phyloP scores from a whole-genome alignment of 2,888 invertebrate species.

The Eupithecia pulchellata region DNA sequence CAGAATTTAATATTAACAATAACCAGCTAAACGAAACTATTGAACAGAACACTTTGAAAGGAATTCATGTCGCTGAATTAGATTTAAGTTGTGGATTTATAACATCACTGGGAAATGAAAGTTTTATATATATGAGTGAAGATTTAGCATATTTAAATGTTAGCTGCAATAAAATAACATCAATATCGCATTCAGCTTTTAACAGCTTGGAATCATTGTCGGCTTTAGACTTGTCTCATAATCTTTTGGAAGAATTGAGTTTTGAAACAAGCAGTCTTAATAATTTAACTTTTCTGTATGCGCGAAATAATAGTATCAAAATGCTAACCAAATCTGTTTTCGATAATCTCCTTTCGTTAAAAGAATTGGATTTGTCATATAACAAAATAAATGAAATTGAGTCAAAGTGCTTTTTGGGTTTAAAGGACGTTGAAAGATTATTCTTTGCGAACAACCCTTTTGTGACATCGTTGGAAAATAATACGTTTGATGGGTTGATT shows the following conservation, averaged over 20 bases:
- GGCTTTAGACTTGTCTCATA: slow-evolving; percentile 38
- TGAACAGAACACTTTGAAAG: slow-evolving; percentile 34
- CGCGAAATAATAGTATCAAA: slow-evolving; percentile 33
- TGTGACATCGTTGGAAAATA: slow-evolving; percentile 31
- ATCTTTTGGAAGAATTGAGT: slow-evolving; percentile 29
- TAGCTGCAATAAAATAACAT: slow-evolving; percentile 30
- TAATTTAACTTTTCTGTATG: slow-evolving; percentile 27
- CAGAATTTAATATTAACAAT: slow-evolving; percentile 27
- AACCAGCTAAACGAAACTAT: slow-evolving; percentile 31
- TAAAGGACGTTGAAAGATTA: slow-evolving; percentile 26
- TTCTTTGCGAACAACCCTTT: slow-evolving; percentile 27
- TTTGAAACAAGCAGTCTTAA: slow-evolving; percentile 31
- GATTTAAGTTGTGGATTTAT: slow-evolving; percentile 35
- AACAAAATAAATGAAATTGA: slow-evolving; percentile 37
- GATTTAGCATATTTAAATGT: slow-evolving; percentile 34
- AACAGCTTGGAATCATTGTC: slow-evolving; percentile 25
- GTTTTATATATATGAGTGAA: slow-evolving; percentile 32
- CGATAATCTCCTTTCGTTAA: slow-evolving; percentile 25
- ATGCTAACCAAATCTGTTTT: slow-evolving; percentile 26
- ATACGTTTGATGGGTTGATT: slow-evolving; percentile 31
- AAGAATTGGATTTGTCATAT: slow-evolving; percentile 36
- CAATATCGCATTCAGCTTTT: slow-evolving; percentile 36
- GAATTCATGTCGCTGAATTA: slow-evolving; percentile 32
- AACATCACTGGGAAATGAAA: slow-evolving; percentile 28
- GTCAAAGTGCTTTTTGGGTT: slow-evolving; percentile 22